Conservation (phyloP, 2,888 invertebrate genomes). For the Eupithecia dodoneata region DNA sequence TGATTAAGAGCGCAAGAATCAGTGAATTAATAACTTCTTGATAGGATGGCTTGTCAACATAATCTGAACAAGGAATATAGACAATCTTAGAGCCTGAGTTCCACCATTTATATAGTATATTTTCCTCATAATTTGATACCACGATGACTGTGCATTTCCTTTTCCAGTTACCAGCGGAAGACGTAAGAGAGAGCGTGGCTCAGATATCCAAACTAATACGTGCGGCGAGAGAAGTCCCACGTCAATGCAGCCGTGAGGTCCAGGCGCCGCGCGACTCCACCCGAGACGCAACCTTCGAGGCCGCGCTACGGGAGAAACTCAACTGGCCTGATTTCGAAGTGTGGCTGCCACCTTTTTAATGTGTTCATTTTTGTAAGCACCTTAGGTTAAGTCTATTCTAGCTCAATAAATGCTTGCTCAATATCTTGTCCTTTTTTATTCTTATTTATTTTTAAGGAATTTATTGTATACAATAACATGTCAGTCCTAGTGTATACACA, state of each 20-base stretch:
- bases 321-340: conserved; percentile 80
- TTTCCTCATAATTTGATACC: background rate
- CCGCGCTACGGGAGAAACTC: conserved; percentile 81
- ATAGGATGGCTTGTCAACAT: background rate
- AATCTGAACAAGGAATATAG: no score
- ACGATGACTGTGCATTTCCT: background rate
- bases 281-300: conserved; percentile 76
- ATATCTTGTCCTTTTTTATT: conserved; percentile 9
- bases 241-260: conserved; percentile 65
- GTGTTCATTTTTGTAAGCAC: conserved; percentile 63
- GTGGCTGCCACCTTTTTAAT: conserved; percentile 81
- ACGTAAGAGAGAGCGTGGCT: conserved; percentile 75
- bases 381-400: conserved; percentile 42
- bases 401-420: conserved; percentile 52
- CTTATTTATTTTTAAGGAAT: no score
- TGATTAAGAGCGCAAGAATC: no score
- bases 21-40: background rate
- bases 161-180: conserved; percentile 67
- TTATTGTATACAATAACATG: no score
- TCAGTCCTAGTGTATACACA: no score
- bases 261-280: conserved; percentile 71
- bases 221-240: conserved; percentile 73
- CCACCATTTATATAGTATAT: background rate
- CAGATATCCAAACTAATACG: conserved; percentile 74
- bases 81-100: no score